These are phyloP conservation scores for Pissodes strobi DNA, from an alignment of 1,140 invertebrate genomes.

Conservation along the genomic window DNA sequence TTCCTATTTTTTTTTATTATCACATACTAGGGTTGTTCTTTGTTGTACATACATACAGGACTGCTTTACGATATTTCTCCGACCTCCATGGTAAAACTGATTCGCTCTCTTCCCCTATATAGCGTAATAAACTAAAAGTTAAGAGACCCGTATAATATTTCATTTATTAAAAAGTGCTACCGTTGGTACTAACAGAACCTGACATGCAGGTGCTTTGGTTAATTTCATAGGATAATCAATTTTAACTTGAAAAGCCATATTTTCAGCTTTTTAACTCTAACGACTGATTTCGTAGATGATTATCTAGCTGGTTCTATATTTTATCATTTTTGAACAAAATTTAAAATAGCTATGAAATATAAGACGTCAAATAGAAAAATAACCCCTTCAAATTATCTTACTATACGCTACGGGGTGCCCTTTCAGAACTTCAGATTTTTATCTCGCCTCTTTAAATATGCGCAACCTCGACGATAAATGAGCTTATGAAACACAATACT, in stretches of 20 bases:
- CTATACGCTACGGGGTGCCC: constrained; percentile 19
- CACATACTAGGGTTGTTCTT: too few relatives aligned
- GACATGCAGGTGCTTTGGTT: constrained; percentile 5
- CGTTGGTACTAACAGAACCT: not conserved
- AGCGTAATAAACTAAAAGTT: too few relatives aligned
- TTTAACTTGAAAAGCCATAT: constrained; percentile 16
- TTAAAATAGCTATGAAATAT: constrained; percentile 33
- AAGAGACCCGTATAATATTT: too few relatives aligned
- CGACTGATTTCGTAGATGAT: constrained; percentile 20
- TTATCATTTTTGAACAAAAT: constrained; percentile 15
- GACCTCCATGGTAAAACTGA: too few relatives aligned
- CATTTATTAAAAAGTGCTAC: not conserved
- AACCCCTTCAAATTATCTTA: constrained; percentile 28
- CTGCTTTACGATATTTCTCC: too few relatives aligned
- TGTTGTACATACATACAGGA: too few relatives aligned
- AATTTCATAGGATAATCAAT: constrained; percentile 15
- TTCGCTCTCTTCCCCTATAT: too few relatives aligned
- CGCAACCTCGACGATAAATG: constrained; percentile 23
- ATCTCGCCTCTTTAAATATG: constrained; percentile 30
- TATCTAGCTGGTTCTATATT: constrained; percentile 17
- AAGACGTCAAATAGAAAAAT: constrained; percentile 35
- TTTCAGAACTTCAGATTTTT: constrained; percentile 26
- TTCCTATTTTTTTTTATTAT: too few relatives aligned
- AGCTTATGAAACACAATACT: constrained; percentile 30
- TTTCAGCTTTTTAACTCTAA: constrained; percentile 23